Evolutionary conservation across 2,888 invertebrate species (phyloP), one percentile per base, ranked within the genome.

Genomic region (Corbicula japonica): DNA sequence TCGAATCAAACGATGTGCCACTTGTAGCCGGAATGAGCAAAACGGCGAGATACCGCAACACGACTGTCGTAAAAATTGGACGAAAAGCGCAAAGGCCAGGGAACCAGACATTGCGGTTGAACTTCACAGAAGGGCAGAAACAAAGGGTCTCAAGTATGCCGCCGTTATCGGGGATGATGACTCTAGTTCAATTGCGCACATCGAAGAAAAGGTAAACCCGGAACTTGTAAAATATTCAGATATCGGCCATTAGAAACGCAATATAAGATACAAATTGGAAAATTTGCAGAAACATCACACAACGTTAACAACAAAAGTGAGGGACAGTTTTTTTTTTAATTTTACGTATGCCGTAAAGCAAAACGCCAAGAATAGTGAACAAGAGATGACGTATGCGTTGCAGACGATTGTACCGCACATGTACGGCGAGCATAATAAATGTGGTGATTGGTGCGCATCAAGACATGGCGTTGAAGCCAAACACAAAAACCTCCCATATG

Each of bases 181-280:
- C 41, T 41, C 41, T 15, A 41, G 41, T 15, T 41, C 41, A 10
- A 41, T 41, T 41, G 41, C 41, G 41, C 41, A 41, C 18, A 41
- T 41, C 41, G 18, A 41, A 41, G 12, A 41, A 41, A 41, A 41
- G 18, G 41, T 41, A 41, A 41, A 41, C 41, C 41, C 41, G 41
- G 41, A 41, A 41, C 41, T 41, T 41, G 41, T 41, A 41, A 41
- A 41, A 41, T 41, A 41, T 41, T 41, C 41, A 15, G 41, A 41
- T 15, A 41, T 41, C 41, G 41, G 41, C 41, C 41, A 41, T 41
- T 10, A 12, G 18, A 41, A 41, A 41, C 10, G 41, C 10, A 41
- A 41, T 15, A 15, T 41, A 12, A 41, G 41, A 41, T 41, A 10
- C 18, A 41, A 41, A 15, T 15, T 41, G 18, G 41, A 41, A 41